A percentile compares a stretch with the other conserved stretches of the same genome.
These are phyloP conservation scores for Morpho achilles DNA, from an alignment of 2,888 invertebrate genomes.

Conservation along the genomic window DNA sequence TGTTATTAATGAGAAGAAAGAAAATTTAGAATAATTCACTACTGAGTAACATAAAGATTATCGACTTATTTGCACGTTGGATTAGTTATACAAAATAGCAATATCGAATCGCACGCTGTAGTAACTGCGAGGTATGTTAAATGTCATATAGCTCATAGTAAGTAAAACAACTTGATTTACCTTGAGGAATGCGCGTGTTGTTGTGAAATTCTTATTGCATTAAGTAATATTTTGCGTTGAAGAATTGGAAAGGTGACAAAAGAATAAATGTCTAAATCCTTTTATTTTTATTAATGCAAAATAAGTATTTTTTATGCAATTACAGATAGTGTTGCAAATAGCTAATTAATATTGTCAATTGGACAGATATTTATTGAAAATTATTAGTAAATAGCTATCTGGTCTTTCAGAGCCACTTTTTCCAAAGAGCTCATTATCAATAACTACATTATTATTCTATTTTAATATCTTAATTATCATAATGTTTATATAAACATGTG, in stretches of 20 bases:
- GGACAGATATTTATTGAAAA: no score
- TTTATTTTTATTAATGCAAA: no score
- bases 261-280: not conserved
- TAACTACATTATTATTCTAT: no score
- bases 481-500: not conserved
- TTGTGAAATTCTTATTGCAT: not conserved
- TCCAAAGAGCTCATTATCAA: no score
- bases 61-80: not conserved
- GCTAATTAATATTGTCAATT: no score
- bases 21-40: no score
- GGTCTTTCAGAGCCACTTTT: no score
- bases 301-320: no score
- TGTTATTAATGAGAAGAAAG: no score
- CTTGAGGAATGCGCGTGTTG: not conserved
- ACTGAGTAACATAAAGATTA: no score
- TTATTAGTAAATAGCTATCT: no score
- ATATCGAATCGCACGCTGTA: conserved; percentile 5
- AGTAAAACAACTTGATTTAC: conserved; percentile 3
- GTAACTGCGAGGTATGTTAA: conserved; percentile 4
- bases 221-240: not conserved
- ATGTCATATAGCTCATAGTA: not conserved
- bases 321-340: no score
- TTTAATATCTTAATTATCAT: not conserved
- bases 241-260: not conserved
- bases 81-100: conserved; percentile 1